Conservation (phyloP, 2,797 vertebrate genomes). For the Rhodeus uyekii region DNA sequence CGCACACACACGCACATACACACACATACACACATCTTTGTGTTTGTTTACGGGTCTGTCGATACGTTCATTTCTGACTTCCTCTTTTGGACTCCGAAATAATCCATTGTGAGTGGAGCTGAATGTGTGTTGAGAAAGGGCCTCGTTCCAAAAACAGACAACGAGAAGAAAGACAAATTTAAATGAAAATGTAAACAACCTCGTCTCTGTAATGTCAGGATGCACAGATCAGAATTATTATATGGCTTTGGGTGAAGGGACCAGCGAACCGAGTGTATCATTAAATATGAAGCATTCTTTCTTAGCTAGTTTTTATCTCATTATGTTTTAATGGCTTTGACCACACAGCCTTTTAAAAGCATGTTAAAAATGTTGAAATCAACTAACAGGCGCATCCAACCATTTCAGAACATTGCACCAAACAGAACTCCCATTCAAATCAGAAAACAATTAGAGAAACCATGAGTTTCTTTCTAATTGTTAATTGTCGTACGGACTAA, state of each 20-base stretch:
- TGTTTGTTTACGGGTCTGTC: background rate
- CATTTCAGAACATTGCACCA: background rate
- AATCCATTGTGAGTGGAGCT: constrained; percentile 28
- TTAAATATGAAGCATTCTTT: constrained; percentile 39
- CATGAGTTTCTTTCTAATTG: background rate
- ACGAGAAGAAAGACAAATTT: background rate
- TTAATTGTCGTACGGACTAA: background rate
- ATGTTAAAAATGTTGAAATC: constrained; percentile 36
- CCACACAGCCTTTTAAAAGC: constrained; percentile 31
- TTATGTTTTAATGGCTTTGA: constrained; percentile 52
- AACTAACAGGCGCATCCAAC: background rate
- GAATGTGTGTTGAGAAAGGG: constrained; percentile 21
- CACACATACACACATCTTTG: constrained; percentile 1
- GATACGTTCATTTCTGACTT: constrained; percentile 24
- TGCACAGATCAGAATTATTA: constrained; percentile 46
- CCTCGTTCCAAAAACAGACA: constrained; percentile 37
- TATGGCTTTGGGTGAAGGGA: constrained; percentile 32
- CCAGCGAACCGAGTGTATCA: constrained; percentile 24
- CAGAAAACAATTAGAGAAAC: background rate
- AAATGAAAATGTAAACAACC: constrained; percentile 45
- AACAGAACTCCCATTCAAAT: constrained; percentile 1
- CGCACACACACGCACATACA: too few relatives aligned
- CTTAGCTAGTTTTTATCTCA: constrained; percentile 34
- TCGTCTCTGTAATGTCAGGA: constrained; percentile 42
- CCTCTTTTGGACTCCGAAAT: constrained; percentile 34